These are phyloP conservation scores for Nettapus auritus DNA, from an alignment of 2,113 vertebrate species.

Conservation along the genomic window DNA sequence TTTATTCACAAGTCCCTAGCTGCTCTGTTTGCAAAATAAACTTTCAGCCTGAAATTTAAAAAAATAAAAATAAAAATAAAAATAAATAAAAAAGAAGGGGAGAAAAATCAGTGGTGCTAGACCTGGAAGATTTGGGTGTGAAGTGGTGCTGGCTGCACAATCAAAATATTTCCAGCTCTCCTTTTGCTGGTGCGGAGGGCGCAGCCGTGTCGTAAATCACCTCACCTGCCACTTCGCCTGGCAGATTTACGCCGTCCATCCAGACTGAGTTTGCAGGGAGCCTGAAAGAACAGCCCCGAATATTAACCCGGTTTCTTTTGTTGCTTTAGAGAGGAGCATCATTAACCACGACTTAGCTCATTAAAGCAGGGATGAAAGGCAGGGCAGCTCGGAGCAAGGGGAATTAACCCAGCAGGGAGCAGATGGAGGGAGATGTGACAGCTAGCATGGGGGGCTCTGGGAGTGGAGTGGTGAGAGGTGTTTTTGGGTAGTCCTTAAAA, in stretches of 20 bases:
- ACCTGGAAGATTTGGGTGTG: not conserved
- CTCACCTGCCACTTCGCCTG: not conserved
- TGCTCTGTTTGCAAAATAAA: not conserved
- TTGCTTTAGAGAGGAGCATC: not conserved
- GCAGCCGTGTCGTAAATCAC: not conserved
- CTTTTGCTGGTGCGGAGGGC: not conserved
- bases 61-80: no score
- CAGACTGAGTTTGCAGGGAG: not conserved
- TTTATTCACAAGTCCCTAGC: not conserved
- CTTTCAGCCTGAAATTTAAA: not conserved
- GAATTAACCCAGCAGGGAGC: conserved; percentile 18
- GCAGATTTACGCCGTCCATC: not conserved
- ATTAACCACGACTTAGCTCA: not conserved
- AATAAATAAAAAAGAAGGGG: no score
- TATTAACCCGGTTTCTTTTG: not conserved
- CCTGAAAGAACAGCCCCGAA: not conserved
- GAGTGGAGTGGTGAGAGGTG: not conserved
- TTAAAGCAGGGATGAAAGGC: conserved; percentile 42
- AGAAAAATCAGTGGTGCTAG: not conserved
- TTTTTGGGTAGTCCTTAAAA: not conserved
- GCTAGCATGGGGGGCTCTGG: not conserved
- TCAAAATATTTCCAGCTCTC: not conserved
- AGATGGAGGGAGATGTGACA: not conserved
- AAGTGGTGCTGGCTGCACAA: not conserved
- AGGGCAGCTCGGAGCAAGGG: not conserved